Base-by-base conservation (phyloP, 2,888 invertebrate species). In the Eupelmus urozonus region DNA sequence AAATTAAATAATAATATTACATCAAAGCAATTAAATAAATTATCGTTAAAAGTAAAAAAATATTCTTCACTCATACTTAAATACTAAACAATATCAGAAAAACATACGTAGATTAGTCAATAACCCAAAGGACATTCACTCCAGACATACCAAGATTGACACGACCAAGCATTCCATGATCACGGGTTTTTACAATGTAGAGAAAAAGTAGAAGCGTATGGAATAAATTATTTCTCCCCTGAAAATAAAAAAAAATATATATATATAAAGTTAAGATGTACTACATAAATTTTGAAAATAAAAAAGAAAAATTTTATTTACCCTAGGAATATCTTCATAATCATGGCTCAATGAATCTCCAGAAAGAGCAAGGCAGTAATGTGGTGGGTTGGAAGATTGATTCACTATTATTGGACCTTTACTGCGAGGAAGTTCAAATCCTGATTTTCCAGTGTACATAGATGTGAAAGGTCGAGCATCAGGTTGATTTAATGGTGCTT, bases 171-270 rank as follows among this genome's bases (percentile, higher is more conserved):
- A 95, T 93, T 20, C 95, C 95, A 82, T 94, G 92, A 84, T 95
- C 93, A 83, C 94, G 93, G 81, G 91, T 92, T 83, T 94, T 95
- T 81, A 96, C 94, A 85, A 93, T 93, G 86, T 95, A 93, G 53
- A 97, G 88, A 88, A 97, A 95, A 85, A 97, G 92, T 84, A 97
- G 92, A 80, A 97, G 92, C 67, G 96, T 94, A 89, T 97, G 96
- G 88, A 97, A 95, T 85, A 97, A 90, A 91, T 97, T 97, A 91
- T 96, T 96, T 85, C 97, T 93, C 69, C 97, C 97, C 93, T 94
- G 88, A 92, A 91, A 71, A 82, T 77, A 79, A 81, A 81, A 79
- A 40, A 79, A 82, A 27, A 23, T 5, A 34, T 29, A 57, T 5
- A 34, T 29, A 57, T 23, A 23, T 65, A 27, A 55, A 45, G 20